Evolutionary conservation across 2,797 vertebrate species (phyloP).

Genomic region (Crocodylus rhombifer): DNA sequence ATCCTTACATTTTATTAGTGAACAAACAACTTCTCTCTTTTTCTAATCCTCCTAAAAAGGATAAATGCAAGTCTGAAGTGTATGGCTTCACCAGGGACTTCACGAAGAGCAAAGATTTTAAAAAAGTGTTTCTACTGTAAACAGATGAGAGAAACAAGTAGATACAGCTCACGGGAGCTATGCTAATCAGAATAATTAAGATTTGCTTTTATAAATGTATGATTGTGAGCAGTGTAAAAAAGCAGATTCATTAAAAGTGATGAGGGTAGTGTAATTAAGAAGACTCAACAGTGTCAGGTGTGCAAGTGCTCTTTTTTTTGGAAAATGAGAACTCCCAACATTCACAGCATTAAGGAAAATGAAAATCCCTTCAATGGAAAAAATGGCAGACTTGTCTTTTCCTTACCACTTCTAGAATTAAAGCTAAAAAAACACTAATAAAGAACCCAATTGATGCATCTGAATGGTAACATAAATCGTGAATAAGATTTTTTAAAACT

Average conservation of each 20-base stretch:
- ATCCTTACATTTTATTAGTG: not conserved
- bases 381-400: not conserved
- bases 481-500: not conserved
- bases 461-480: no score
- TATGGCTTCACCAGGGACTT: fast-evolving
- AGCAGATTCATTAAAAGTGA: not conserved
- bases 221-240: not conserved
- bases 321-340: not conserved
- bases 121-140: not conserved
- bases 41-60: not conserved
- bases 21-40: not conserved
- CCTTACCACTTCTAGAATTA: no score
- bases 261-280: not conserved
- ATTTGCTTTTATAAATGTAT: not conserved
- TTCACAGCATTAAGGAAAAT: not conserved
- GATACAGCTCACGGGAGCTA: not conserved
- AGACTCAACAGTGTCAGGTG: not conserved
- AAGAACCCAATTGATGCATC: no score
- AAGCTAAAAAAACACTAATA: no score
- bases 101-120: not conserved
- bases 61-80: not conserved
- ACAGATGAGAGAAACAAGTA: not conserved
- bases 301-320: not conserved
- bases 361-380: not conserved
- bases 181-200: not conserved